Evolutionary conservation across 2,888 invertebrate genomes (phyloP), one percentile per base, ranked within the genome.

Genomic region (Aspidiotus rigidus): DNA sequence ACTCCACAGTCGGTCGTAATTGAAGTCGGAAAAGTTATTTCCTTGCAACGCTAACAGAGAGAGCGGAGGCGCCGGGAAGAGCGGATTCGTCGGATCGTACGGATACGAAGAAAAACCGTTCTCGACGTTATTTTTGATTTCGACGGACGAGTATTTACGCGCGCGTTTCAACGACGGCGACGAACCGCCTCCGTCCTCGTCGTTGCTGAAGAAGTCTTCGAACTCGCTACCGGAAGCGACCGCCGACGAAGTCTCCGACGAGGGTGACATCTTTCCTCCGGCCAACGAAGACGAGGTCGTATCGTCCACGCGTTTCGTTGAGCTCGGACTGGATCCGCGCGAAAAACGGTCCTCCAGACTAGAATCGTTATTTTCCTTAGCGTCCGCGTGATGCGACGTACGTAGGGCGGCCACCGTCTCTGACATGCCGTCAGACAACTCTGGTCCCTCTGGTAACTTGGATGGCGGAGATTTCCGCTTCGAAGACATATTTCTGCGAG

Each of bases 381-480:
- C 61, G 62, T 55, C 55, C 28, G n/a, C 40, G 54, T 44, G 60
- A 44, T 42, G 17, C 42, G 13, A 11, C 41, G 13, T 40, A 8
- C 8, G 9, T 7, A 54, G 9, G 39, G 44, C 63, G 49, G 63
- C n/a, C 53, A 71, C 70, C 72, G 74, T 77, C 77, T 57, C 77
- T 75, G 70, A 76, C 75, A 75, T 83, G 80, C 81, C 78, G 80
- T 82, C 80, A 39, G 70, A 53, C 49, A 63, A 56, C 53, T 70
- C 70, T 17, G 64, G 15, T 53, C 59, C 72, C 84, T 92, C 91
- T 79, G 85, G 84, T 81, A 93, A 85, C 84, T 93, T 93, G 77
- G 90, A 91, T 79, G 93, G 93, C 80, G 93, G 92, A 80, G 93
- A 93, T 83, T 93, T 93, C 82, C 93, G 87, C 87, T 93, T 93